Conservation (phyloP, 2,888 invertebrate genomes). For the Amphipyra berbera region DNA sequence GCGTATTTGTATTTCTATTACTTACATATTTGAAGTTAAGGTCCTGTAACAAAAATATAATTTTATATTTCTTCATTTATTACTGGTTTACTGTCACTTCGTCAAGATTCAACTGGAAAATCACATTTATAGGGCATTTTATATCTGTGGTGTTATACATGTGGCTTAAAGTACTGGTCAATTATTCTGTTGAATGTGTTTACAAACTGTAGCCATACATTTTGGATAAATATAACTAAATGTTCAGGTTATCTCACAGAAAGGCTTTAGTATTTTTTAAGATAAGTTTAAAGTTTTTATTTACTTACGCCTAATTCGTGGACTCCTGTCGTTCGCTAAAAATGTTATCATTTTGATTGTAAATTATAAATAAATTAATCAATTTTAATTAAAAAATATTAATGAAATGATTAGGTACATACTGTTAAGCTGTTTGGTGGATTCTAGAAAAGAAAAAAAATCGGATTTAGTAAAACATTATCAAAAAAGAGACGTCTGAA, state of each 20-base stretch:
- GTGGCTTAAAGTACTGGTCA: no score
- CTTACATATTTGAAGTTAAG: slow-evolving; percentile 72
- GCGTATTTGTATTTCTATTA: slow-evolving; percentile 19
- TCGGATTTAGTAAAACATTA: not conserved
- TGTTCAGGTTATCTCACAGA: no score
- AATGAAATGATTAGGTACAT: slow-evolving; percentile 18
- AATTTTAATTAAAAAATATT: no score
- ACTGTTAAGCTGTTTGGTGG: slow-evolving; percentile 18
- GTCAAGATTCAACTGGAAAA: no score
- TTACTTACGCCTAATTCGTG: slow-evolving; percentile 47
- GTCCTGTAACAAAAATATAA: slow-evolving; percentile 59
- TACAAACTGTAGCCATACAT: no score
- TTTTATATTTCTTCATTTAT: not conserved
- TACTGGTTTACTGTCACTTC: no score
- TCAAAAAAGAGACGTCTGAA: no score
- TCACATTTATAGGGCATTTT: no score
- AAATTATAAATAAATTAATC: not conserved
- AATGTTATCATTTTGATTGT: not conserved
- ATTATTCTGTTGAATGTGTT: no score
- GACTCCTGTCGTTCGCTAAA: slow-evolving; percentile 25
- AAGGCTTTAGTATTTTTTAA: no score
- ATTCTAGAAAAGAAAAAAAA: slow-evolving; percentile 14
- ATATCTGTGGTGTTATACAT: no score
- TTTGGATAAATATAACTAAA: no score
- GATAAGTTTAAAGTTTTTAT: not conserved